Evolutionary conservation across 2,113 vertebrate genomes (phyloP), one percentile per base, ranked within the genome.

Genomic region (Apaloderma vittatum): DNA sequence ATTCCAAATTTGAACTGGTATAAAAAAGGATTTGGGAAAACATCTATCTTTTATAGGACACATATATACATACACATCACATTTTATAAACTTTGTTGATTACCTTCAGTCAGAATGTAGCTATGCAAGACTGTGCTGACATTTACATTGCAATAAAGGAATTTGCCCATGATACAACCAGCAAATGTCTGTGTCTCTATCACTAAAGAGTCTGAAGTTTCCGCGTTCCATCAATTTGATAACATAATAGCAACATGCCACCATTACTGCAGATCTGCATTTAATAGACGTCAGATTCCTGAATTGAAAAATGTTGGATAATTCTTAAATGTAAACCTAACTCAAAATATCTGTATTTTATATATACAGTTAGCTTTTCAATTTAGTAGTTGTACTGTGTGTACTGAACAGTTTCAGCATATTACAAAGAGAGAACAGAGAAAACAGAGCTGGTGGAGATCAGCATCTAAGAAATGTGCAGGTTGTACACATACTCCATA

Each of bases 1-100:
- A 98, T 98, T 98, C 97, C 97, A 98, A 98, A 98, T 98, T 96
- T 98, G 97, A 98, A 98, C 96, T 95, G 96, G 97, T 98, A 98
- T 98, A 98, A 98, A 98, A 98, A 98, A 95, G 95, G 97, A 97
- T 97, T 92, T 94, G 96, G 95, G 97, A 97, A 98, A 98, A 98
- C 94, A 98, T 96, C 97, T 98, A 97, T 96, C 95, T 98, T 98
- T 95, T 98, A 98, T 97, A 98, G 96, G 96, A 98, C 98, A 98
- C 96, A 96, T 98, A 98, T 98, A 97, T 98, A 98, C 97, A 98
- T 96, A 97, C 97, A 98, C 96, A 98, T 98, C 97, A 98, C 97
- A 98, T 97, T 98, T 98, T 98, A 98, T 97, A 98, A 97, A 98
- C 91, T 72, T 96, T 94, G 74, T 97, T 96, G 96, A 97, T 97